phyloP scores from a whole-genome alignment of 2,113 vertebrate species.

The Sprattus sprattus region DNA sequence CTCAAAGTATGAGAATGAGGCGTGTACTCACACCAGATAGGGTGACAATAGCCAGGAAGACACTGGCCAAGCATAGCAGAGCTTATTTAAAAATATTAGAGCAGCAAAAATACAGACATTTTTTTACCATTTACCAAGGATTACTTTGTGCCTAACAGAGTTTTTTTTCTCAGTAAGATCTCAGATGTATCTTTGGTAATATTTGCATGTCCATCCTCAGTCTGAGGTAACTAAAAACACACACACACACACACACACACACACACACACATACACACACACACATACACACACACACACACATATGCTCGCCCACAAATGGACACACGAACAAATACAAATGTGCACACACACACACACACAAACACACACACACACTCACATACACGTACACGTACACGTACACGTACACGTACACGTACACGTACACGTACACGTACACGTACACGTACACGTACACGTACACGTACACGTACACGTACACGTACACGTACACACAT shows the following conservation, averaged over 20 bases:
- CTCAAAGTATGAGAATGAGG: not conserved
- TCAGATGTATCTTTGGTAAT: not conserved
- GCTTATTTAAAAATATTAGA: not conserved
- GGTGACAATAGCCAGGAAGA: not conserved
- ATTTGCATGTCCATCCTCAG: constrained; percentile 4
- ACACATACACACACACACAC: not conserved
- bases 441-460: not conserved
- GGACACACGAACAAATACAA: not conserved
- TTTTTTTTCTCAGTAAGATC: not conserved
- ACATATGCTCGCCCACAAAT: no score
- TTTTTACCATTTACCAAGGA: not conserved
- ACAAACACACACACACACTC: not conserved
- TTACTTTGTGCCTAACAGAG: not conserved
- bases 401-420: not conserved
- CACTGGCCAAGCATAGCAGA: constrained; percentile 4
- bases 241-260: not conserved
- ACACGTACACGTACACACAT: not conserved
- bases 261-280: not conserved
- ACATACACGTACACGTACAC: not conserved
- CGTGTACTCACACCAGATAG: not conserved
- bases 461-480: not conserved
- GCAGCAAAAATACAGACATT: constrained; percentile 9
- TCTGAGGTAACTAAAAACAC: constrained; percentile 5
- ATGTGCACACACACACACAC: not conserved
- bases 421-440: no score